A percentile compares a stretch with the other conserved stretches of the same genome.
phyloP scores from a whole-genome alignment of 2,797 vertebrate genomes.

The Oceanodroma leucorhoa region DNA sequence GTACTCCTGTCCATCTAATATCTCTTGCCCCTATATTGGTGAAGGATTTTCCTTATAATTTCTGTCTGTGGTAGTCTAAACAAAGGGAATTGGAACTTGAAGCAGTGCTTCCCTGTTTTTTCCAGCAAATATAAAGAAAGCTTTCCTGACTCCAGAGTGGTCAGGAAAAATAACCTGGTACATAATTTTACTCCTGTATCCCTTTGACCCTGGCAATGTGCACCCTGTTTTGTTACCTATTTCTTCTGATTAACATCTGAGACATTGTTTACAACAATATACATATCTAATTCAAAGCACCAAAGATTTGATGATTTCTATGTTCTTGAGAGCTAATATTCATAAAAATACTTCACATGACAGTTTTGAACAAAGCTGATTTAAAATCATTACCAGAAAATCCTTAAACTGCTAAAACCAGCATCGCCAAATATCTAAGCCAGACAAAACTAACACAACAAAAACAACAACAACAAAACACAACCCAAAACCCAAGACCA shows the following conservation, averaged over 20 bases:
- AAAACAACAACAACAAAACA: neutral
- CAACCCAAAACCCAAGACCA: neutral
- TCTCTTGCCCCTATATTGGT: rapidly evolving
- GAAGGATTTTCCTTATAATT: neutral
- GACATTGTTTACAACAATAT: neutral
- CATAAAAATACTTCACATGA: neutral
- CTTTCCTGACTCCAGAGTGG: neutral
- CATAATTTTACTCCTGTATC: neutral
- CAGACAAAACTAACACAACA: neutral
- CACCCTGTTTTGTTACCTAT: neutral
- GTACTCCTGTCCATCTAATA: neutral
- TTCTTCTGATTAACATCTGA: neutral
- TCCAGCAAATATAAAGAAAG: neutral
- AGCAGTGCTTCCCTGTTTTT: neutral
- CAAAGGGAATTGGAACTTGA: neutral
- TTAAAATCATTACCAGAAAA: neutral
- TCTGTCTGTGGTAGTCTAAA: neutral
- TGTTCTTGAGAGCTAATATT: neutral
- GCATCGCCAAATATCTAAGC: neutral
- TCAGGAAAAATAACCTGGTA: neutral
- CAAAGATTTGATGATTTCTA: neutral
- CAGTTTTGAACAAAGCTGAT: rapidly evolving
- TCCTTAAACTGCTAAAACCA: neutral
- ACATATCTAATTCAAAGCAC: neutral
- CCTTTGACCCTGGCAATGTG: neutral